Evolutionary conservation across 2,888 invertebrate genomes (phyloP).

Genomic region (Mactromeris polynyma): DNA sequence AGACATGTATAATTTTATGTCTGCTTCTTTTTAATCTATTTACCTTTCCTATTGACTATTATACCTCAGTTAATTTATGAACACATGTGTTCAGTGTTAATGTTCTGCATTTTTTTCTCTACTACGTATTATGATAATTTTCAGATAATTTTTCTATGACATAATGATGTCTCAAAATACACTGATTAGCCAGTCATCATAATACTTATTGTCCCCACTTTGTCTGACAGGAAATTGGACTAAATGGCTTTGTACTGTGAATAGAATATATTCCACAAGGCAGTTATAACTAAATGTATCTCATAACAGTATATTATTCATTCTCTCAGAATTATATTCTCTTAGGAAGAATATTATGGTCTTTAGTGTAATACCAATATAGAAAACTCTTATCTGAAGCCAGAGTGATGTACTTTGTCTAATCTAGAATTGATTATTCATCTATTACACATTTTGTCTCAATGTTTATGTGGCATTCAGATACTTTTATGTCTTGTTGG

Average conservation of each 20-base stretch:
- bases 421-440: slow-evolving; percentile 13
- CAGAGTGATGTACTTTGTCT: background rate
- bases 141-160: no score
- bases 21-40: no score
- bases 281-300: background rate
- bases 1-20: no score
- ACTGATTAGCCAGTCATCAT: no score
- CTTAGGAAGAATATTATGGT: background rate
- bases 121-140: no score
- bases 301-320: background rate
- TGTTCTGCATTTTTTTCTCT: no score
- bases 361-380: background rate
- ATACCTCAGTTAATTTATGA: no score
- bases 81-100: no score
- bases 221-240: background rate
- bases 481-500: background rate
- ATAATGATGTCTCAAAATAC: no score
- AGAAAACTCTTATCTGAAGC: slow-evolving; percentile 4
- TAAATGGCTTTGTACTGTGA: background rate
- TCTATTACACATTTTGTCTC: background rate
- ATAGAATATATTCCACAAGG: background rate
- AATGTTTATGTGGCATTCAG: background rate
- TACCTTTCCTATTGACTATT: no score
- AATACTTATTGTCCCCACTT: background rate
- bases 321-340: background rate